phyloP scores from a whole-genome alignment of 2,797 vertebrate genomes.

The Lepilemur septentrionalis region DNA sequence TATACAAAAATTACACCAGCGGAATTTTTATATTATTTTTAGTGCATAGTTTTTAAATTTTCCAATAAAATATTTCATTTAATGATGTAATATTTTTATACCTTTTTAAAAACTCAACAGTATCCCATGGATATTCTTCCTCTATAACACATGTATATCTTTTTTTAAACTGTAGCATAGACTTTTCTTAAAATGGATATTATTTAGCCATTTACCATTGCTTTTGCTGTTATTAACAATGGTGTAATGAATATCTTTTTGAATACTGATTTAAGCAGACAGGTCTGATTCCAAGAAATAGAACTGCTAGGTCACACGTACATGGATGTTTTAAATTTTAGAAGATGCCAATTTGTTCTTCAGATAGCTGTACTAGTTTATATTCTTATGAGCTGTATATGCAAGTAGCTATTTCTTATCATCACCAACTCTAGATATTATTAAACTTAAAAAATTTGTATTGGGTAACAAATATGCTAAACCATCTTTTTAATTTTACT shows the following conservation, averaged over 20 bases:
- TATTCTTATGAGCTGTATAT: background rate
- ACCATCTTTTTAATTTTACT: constrained; percentile 12
- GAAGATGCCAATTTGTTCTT: background rate
- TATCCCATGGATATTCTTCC: background rate
- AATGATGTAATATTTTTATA: background rate
- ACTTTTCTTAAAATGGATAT: background rate
- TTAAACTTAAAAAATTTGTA: background rate
- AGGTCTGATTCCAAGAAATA: background rate
- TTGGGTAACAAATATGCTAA: background rate
- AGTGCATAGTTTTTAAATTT: background rate
- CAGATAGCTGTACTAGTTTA: background rate
- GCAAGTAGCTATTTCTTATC: background rate
- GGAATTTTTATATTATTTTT: background rate
- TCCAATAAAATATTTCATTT: background rate
- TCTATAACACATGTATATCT: background rate
- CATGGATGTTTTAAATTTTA: constrained; percentile 21
- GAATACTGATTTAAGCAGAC: constrained; percentile 20
- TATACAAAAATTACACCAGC: background rate
- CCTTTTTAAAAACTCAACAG: background rate
- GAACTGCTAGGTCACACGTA: background rate
- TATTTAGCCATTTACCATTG: background rate
- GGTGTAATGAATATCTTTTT: background rate
- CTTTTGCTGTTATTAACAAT: background rate
- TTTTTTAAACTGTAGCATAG: background rate
- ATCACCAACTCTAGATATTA: background rate